phyloP scores from a whole-genome alignment of 64 coral and sea anemone genomes.

The Stichodactyla helianthus region DNA sequence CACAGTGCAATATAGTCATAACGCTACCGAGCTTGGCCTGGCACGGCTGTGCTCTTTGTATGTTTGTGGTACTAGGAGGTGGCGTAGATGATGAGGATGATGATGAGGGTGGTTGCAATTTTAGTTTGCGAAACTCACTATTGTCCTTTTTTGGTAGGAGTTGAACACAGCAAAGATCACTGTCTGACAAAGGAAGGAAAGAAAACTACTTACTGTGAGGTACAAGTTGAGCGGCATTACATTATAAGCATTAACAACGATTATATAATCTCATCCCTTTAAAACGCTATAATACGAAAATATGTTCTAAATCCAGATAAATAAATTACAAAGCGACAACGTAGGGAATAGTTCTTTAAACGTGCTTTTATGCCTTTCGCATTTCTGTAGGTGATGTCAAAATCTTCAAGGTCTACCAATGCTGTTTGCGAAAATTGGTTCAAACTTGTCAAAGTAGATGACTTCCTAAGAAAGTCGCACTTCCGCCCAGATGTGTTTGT shows the following conservation, averaged over 20 bases:
- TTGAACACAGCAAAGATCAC: too few relatives aligned
- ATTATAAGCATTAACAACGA: background rate
- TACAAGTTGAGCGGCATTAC: background rate
- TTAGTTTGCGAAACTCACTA: too few relatives aligned
- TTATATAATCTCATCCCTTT: too few relatives aligned
- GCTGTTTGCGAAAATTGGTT: slow-evolving; percentile 27
- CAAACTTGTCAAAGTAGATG: slow-evolving; percentile 38
- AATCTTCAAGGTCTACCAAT: background rate
- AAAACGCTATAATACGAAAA: too few relatives aligned
- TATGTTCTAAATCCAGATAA: too few relatives aligned
- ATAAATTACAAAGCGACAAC: background rate
- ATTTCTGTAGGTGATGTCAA: background rate
- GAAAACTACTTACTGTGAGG: background rate
- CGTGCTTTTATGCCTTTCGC: background rate
- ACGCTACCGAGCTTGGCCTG: too few relatives aligned
- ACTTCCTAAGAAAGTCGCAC: slow-evolving; percentile 7
- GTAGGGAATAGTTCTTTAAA: background rate
- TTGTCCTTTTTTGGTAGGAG: too few relatives aligned
- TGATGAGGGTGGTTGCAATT: too few relatives aligned
- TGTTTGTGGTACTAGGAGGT: too few relatives aligned
- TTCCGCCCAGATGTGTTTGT: slow-evolving; percentile 25
- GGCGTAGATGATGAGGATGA: too few relatives aligned
- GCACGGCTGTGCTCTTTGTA: too few relatives aligned
- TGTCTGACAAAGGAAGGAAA: background rate
- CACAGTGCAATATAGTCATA: too few relatives aligned